Percentiles rank a stretch among this genome's conserved stretches.
Conservation (phyloP, 2,888 invertebrate genomes). For the Frankliniella intonsa region DNA sequence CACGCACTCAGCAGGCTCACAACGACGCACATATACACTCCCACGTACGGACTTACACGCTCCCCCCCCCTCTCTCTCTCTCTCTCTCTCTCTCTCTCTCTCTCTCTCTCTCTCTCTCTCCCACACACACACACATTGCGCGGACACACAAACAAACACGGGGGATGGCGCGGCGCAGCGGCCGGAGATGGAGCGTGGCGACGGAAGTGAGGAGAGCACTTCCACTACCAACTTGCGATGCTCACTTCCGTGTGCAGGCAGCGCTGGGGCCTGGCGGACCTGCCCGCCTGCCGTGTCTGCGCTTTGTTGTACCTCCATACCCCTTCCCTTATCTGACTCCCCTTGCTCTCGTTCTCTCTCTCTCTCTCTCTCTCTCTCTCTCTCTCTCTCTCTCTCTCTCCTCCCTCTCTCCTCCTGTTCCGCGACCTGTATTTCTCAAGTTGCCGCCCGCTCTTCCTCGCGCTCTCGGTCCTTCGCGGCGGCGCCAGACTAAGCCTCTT, state of each 20-base stretch:
- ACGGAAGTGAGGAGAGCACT: conserved; percentile 9
- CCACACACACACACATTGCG: neutral
- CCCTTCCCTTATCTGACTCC: too few relatives aligned
- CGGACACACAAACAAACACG: neutral
- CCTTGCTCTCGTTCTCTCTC: neutral
- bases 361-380: neutral
- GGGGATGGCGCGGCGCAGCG: too few relatives aligned
- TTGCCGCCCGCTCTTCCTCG: neutral
- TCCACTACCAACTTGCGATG: neutral
- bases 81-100: too few relatives aligned
- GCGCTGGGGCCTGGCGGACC: neutral
- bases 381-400: neutral
- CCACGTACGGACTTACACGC: neutral
- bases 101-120: neutral
- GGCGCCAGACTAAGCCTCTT: neutral
- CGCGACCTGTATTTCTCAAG: neutral
- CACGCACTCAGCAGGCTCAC: neutral
- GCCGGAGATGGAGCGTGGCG: conserved; percentile 12
- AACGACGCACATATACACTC: neutral
- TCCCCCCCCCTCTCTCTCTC: too few relatives aligned
- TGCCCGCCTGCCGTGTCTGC: neutral
- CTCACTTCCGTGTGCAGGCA: neutral
- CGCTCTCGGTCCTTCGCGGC: neutral
- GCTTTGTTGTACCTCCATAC: neutral
- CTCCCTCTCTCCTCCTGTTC: too few relatives aligned